These are phyloP conservation scores for Lycia hirtaria DNA, from an alignment of 2,888 invertebrate species.

Conservation along the genomic window DNA sequence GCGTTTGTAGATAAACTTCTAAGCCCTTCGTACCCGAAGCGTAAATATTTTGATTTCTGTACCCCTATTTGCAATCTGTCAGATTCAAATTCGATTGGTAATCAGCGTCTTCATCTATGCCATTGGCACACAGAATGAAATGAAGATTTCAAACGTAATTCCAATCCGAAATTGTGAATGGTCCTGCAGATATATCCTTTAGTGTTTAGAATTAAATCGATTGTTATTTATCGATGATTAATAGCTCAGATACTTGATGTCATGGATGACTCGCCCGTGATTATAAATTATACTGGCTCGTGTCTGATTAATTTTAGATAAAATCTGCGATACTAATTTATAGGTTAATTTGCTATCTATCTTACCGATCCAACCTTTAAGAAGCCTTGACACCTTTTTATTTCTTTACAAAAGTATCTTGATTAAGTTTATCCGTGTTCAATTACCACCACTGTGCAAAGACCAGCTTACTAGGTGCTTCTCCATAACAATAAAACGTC, in stretches of 20 bases:
- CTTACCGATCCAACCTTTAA: conserved; percentile 13
- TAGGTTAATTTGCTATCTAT: conserved; percentile 12
- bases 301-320: conserved; percentile 13
- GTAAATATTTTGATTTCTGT: no score
- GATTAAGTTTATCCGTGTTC: not conserved
- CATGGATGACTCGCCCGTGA: conserved; percentile 15
- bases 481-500: conserved; percentile 18
- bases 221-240: not conserved
- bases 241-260: conserved; percentile 9
- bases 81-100: no score
- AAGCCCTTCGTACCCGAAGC: no score
- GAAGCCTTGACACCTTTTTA: conserved; percentile 11
- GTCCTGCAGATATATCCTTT: not conserved
- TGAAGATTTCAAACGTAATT: not conserved
- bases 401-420: conserved; percentile 2
- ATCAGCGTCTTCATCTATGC: no score
- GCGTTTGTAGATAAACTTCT: not conserved
- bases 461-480: not conserved
- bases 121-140: no score
- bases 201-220: not conserved
- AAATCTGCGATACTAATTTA: not conserved
- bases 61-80: no score
- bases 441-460: conserved; percentile 1
- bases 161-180: no score
- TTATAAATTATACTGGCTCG: conserved; percentile 1